Base-by-base conservation (phyloP, 2,888 invertebrate genomes). In the Piscicola geometra region DNA sequence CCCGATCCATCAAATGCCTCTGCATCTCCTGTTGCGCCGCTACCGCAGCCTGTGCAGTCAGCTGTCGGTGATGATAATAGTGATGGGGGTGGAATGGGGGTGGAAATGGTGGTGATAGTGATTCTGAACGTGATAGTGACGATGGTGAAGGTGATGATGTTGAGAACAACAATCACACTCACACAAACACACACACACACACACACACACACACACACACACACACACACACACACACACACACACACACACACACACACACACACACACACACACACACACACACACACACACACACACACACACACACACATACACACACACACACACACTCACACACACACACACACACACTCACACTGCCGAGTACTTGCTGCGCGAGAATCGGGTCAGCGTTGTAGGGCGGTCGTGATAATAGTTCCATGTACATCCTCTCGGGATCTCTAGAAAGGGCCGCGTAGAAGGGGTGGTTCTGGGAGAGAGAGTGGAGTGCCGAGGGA, bases 361-460 rank as follows among this genome's bases (percentile, higher is more conserved):
- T 64, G 64, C 64, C 56, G 25, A 73, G 71, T 86, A 89, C 89
- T 87, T 89, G 89, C 83, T 91, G 91, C 78, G 91, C 91, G 81
- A 92, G 86, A 9, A 82, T 81, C 83, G 91, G 91, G 84, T 93
- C 92, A 64, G 92, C 91, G 85, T 92, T 92, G 85, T 92, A 93
- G 0, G 79, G 79, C 1, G 91, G 91, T 82, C 93, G 88, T 69
- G 91, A 90, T 79, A 93, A 88, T 78, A 93, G 88, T 85, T 85
- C 84, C 72, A 81, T 80, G 79, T 84, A 83, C 41, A 83, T 75
- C 36, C 82, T 76, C 78, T 82, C 83, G 77, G 81, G 82, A 78
- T 83, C 82, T 41, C 82, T 80, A 68, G 76, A 78, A 25, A 75
- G 67, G 76, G 80, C 82, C 77, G 82, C 82, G 30, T 33, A 73